phyloP scores from a whole-genome alignment of 2,888 invertebrate genomes.

The Microchrysa polita region DNA sequence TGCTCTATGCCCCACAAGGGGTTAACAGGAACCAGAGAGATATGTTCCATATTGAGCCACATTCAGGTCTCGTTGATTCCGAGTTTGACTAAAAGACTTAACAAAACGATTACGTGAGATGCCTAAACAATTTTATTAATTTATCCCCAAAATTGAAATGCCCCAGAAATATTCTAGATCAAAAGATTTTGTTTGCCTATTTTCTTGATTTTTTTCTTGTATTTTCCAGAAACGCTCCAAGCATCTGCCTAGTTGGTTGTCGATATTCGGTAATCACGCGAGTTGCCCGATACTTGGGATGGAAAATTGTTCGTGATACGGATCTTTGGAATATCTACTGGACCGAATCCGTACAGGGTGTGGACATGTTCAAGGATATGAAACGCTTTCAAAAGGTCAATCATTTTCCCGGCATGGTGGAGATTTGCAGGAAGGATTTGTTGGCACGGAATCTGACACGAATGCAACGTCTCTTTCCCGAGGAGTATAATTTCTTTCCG shows the following conservation, averaged over 20 bases:
- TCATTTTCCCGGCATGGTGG: constrained; percentile 92
- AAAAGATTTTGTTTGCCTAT: too few species aligned
- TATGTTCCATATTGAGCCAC: too few species aligned
- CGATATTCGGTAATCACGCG: constrained; percentile 55
- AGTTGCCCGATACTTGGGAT: constrained; percentile 60
- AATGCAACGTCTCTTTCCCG: constrained; percentile 87
- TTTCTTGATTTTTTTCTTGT: too few species aligned
- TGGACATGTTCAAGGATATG: constrained; percentile 90
- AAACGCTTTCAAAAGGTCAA: constrained; percentile 92
- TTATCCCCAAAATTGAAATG: too few species aligned
- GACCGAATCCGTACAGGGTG: constrained; percentile 87
- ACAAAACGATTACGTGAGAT: too few species aligned
- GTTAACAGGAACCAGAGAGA: too few species aligned
- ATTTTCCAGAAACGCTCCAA: constrained; percentile 21
- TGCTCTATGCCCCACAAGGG: too few species aligned
- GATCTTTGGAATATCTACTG: constrained; percentile 92
- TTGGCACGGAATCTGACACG: constrained; percentile 88
- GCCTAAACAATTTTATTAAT: too few species aligned
- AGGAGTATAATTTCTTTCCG: constrained; percentile 91
- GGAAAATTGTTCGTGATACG: constrained; percentile 72
- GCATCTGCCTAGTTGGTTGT: constrained; percentile 23
- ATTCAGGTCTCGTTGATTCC: too few species aligned
- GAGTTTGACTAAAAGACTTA: too few species aligned
- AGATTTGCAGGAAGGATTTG: constrained; percentile 89
- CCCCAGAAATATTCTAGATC: too few species aligned